Evolutionary conservation across 2,888 invertebrate genomes (phyloP), one percentile per base, ranked within the genome.

Genomic region (Brachynemurus nebulosus): DNA sequence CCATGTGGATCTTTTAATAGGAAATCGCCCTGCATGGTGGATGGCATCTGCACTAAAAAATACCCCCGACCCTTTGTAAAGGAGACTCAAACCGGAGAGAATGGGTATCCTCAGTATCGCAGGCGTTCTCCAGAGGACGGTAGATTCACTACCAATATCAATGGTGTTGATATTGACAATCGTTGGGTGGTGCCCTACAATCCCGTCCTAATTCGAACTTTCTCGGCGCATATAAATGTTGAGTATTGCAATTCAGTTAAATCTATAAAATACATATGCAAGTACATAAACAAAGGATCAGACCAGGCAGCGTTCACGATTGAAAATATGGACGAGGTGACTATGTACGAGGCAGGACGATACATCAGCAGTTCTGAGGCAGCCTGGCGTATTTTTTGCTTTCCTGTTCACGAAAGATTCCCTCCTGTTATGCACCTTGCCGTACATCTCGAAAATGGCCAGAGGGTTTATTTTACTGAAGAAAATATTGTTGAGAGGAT

Each of bases 51-150:
- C 50, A 49, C 54, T 1, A 66, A 67, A 51, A 50, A 50, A 7
- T 66, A 55, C 48, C 65, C 62, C 40, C 38, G 50, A 12, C 45
- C 47, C 42, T 47, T 55, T 18, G 33, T 48, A n/a, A 56, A 58
- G 45, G 49, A 50, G 30, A 65, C 62, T 6, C 38, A 44, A 8
- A 45, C 54, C 11, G 52, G 53, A 2, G 49, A 44, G 7, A 54
- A 60, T 48, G 56, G 58, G n/a, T 63, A 59, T 48, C 57, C 59
- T 3, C 12, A 43, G 18, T 63, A 61, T 45, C 38, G 54, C 12
- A 46, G 62, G 39, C 40, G 42, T 12, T 42, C 34, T 21, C 42
- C 42, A 12, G 42, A 9, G 8, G 42, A 42, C 16, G 23, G 42
- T 34, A 20, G 42, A 16, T 16, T 42, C 14, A 34, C 33, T 8